These are phyloP conservation scores for Axis porcinus DNA, from an alignment of 2,113 vertebrate species.

Conservation along the genomic window DNA sequence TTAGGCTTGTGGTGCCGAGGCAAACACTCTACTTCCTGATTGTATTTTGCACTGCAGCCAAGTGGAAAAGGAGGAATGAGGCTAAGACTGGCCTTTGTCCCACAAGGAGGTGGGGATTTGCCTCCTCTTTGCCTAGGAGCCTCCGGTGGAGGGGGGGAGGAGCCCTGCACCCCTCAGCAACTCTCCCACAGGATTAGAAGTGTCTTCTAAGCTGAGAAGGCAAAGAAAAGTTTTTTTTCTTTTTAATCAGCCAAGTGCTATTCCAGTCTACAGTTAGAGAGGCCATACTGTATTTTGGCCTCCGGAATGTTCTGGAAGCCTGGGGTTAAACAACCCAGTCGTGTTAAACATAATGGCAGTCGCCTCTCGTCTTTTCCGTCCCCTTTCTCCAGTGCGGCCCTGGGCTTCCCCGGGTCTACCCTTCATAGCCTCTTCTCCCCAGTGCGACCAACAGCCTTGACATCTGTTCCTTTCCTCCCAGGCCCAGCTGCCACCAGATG, in stretches of 20 bases:
- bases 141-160: neutral
- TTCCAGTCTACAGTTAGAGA: neutral
- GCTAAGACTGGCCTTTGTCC: neutral
- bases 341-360: neutral
- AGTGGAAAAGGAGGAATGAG: neutral
- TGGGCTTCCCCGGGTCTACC: neutral
- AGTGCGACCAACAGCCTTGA: neutral
- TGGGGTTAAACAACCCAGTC: neutral
- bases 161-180: too few species aligned
- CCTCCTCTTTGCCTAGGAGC: neutral
- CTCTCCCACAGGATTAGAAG: neutral
- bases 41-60: neutral
- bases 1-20: neutral
- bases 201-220: neutral
- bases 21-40: neutral
- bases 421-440: neutral
- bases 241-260: neutral
- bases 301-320: conserved; percentile 7
- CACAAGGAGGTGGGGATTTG: neutral
- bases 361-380: neutral
- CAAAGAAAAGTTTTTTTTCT: neutral
- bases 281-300: neutral
- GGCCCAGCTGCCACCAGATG: neutral
- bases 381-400: rapidly evolving
- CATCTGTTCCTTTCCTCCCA: neutral